A percentile compares a stretch with the other conserved stretches of the same genome.
Conservation (phyloP, 1,140 invertebrate genomes). For the Drosophila pruinosa region DNA sequence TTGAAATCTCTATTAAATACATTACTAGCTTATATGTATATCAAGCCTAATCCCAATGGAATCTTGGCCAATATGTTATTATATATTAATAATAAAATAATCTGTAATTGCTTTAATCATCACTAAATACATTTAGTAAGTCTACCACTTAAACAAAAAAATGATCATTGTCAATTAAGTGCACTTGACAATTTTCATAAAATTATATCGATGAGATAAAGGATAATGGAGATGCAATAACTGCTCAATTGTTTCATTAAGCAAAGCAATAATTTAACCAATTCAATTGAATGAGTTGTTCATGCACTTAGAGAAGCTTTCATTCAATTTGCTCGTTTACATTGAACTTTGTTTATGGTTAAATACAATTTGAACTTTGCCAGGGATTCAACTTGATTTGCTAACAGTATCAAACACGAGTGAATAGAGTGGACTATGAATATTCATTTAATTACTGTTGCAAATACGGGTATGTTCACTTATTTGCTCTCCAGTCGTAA, state of each 20-base stretch:
- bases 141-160: background rate
- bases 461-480: slow-evolving; percentile 5
- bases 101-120: background rate
- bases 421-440: background rate
- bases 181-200: background rate
- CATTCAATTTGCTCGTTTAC: slow-evolving; percentile 4
- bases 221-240: background rate
- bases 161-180: background rate
- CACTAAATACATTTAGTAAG: background rate
- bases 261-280: background rate
- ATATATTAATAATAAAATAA: no score
- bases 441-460: slow-evolving; percentile 16
- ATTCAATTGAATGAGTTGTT: background rate
- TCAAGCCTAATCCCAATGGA: no score
- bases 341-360: background rate
- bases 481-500: slow-evolving; percentile 8
- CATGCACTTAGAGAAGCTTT: background rate
- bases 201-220: background rate
- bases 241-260: background rate
- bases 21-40: no score
- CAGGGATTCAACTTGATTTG: background rate
- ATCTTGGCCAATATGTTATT: no score
- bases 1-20: no score
- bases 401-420: background rate
- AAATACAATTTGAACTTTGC: slow-evolving; percentile 11